Evolutionary conservation across 2,888 invertebrate genomes (phyloP).

Genomic region (Drosophila vallismaia): DNA sequence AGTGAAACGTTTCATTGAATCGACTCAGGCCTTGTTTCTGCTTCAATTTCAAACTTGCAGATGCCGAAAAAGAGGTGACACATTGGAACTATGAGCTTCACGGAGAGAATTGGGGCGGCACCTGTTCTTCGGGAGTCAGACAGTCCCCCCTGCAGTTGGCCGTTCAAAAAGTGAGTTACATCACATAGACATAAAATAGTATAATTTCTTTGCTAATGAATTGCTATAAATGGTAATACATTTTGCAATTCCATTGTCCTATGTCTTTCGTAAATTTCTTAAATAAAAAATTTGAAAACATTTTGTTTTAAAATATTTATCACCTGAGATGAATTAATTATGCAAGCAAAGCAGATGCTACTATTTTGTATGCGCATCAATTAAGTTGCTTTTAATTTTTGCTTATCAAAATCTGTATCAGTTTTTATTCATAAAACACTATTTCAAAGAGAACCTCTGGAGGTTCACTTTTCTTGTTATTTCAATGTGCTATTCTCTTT

Average conservation of each 20-base stretch:
- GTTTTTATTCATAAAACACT: background rate
- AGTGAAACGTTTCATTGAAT: slow-evolving; percentile 30
- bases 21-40: slow-evolving; percentile 9
- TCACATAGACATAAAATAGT: background rate
- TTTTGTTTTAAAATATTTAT: slow-evolving; percentile 17
- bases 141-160: slow-evolving; percentile 69
- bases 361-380: slow-evolving; percentile 26
- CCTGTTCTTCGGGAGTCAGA: slow-evolving; percentile 49
- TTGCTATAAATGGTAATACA: background rate
- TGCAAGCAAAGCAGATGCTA: background rate
- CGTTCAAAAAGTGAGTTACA: slow-evolving; percentile 61
- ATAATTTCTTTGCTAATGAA: background rate
- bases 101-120: slow-evolving; percentile 57
- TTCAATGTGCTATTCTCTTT: too few relatives aligned
- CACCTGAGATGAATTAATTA: slow-evolving; percentile 19
- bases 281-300: slow-evolving; percentile 1
- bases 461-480: too few relatives aligned
- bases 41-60: slow-evolving; percentile 15
- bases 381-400: background rate
- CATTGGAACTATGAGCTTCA: slow-evolving; percentile 53
- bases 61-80: slow-evolving; percentile 19
- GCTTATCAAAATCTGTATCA: background rate
- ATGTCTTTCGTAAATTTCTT: background rate
- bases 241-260: background rate
- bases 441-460: background rate